Percentiles rank a stretch among this genome's conserved stretches.
These are phyloP conservation scores for Odontamblyopus rebecca DNA, from an alignment of 2,797 vertebrate species.

Conservation along the genomic window DNA sequence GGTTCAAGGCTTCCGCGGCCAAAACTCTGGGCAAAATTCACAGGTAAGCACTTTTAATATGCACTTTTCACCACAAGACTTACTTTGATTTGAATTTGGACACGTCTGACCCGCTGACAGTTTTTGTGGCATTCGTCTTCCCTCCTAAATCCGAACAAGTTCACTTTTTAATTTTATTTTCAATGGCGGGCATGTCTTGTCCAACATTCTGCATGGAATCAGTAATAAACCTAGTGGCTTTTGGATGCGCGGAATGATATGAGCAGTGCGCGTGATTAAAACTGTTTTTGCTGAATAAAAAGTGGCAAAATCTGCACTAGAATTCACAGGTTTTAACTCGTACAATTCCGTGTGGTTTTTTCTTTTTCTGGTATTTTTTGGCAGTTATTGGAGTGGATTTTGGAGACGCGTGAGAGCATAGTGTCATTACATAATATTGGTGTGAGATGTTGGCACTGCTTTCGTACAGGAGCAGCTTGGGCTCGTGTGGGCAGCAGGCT, in stretches of 20 bases:
- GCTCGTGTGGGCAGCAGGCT: slow-evolving; percentile 7
- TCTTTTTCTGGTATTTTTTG: slow-evolving; percentile 9
- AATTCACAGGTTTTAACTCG: background rate
- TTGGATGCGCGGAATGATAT: background rate
- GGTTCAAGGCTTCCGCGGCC: slow-evolving; percentile 78
- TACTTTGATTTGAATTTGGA: slow-evolving; percentile 1
- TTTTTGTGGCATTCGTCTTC: background rate
- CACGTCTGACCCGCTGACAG: background rate
- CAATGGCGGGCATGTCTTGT: background rate
- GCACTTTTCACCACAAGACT: background rate
- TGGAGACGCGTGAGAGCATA: slow-evolving; percentile 33
- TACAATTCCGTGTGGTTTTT: background rate
- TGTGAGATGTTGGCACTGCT: slow-evolving; percentile 44
- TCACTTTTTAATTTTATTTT: background rate
- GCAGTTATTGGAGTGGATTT: slow-evolving; percentile 15
- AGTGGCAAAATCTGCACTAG: background rate
- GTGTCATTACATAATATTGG: slow-evolving; percentile 65
- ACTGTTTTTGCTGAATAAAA: background rate
- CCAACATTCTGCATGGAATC: background rate
- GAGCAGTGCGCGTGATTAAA: background rate
- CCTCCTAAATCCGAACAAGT: background rate
- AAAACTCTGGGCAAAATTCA: slow-evolving; percentile 82
- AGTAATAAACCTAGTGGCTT: background rate
- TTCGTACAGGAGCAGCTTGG: slow-evolving; percentile 39
- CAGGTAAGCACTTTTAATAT: slow-evolving; percentile 67